Base-by-base conservation (phyloP, 2,113 vertebrate species). In the Aphelocoma coerulescens region DNA sequence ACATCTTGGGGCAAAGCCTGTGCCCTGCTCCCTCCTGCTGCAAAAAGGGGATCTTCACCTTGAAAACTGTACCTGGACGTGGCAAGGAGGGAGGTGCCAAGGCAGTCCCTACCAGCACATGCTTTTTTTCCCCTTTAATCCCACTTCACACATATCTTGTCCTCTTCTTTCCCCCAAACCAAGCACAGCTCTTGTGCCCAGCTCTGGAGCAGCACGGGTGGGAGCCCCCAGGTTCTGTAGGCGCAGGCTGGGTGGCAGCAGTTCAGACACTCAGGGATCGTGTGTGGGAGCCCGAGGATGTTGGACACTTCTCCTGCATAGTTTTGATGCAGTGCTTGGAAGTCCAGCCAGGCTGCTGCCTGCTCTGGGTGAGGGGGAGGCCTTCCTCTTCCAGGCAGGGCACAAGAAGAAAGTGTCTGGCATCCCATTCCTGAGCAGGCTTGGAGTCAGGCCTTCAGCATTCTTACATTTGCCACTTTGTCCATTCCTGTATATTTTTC, bases 171-270 rank as follows among this genome's bases (percentile, higher is more conserved):
- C 18, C 10, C 30, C 49, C 13, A 54, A 57, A 9, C 4, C 21
- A 6, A 82, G 26, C 43, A 26, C 55, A 19, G 7, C 35, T 9
- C 0, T 2, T 7, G 28, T 35, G 39, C 37, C 15, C 0, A 4
- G 32, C 2, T 18, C 7, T 3, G 30, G 32, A 30, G 51, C 2
- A 0, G 52, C 0, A 6, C 5, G 3, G 37, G 43, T 7, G 5
- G 85, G 52, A 55, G 16, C 3, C 26, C 63, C 35, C 4, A 9
- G 61, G 86, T 16, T 35, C 4, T 0, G 5, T 3, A 3, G 79
- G 79, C 30, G 1, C 3, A 1, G 65, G 21, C 68, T 41, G 74
- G 4, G 1, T 58, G 46, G 27, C 79, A 63, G 62, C 2, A 1
- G 22, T 7, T 5, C 68, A 10, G 26, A 2, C 55, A 0, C 67